Conservation (phyloP, 2,888 invertebrate species). For the Sphaerophoria taeniata region DNA sequence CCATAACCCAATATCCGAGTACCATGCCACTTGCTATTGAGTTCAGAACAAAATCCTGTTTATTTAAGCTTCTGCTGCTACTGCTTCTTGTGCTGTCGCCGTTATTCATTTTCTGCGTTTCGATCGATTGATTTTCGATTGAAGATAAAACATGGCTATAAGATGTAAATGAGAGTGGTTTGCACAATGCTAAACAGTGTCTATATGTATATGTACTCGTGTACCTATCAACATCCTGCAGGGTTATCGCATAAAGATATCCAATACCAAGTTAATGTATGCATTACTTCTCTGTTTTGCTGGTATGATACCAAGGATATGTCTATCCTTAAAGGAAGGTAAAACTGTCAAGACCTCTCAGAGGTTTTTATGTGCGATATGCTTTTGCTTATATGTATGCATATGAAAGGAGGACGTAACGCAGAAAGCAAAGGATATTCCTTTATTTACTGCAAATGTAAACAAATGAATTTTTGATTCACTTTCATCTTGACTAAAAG, state of each 20-base stretch:
- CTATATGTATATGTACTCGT: too few relatives aligned
- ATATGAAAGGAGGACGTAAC: conserved; percentile 7
- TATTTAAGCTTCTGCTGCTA: conserved; percentile 1
- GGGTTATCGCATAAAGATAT: conserved; percentile 27
- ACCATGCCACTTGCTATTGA: neutral
- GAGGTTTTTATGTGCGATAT: conserved; percentile 27
- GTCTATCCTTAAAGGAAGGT: conserved; percentile 23
- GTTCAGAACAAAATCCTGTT: neutral
- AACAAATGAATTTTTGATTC: conserved; percentile 53
- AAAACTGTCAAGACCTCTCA: conserved; percentile 41
- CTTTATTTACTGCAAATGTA: conserved; percentile 57
- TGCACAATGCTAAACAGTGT: conserved; percentile 51
- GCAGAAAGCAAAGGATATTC: conserved; percentile 7
- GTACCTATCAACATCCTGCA: conserved; percentile 41
- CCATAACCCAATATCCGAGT: neutral
- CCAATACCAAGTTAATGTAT: conserved; percentile 28
- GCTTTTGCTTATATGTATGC: too few relatives aligned
- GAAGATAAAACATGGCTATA: conserved; percentile 62
- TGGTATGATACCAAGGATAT: neutral
- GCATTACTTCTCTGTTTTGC: conserved; percentile 21
- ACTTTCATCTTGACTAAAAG: conserved; percentile 18
- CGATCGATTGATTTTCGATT: conserved; percentile 65
- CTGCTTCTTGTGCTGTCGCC: conserved; percentile 9
- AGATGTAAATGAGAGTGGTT: conserved; percentile 61
- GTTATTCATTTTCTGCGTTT: conserved; percentile 49